Evolutionary conservation across 1,140 invertebrate genomes (phyloP), one percentile per base, ranked within the genome.

Genomic region (Leptinotarsa lineolata): DNA sequence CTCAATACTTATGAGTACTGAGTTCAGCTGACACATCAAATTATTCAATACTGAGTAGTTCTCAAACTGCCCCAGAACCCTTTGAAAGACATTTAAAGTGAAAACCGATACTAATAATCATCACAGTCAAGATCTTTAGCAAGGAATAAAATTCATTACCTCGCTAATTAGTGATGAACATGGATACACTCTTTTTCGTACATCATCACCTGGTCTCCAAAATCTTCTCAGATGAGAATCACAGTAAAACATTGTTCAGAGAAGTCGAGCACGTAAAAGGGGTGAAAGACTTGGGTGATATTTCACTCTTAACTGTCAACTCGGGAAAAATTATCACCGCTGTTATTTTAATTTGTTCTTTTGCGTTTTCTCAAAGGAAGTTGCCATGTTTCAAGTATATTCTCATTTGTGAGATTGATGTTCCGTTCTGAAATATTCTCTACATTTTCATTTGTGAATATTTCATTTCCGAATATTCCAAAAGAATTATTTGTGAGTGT

Each of bases 261-360:
- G n/a, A 54, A 54, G 48, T n/a, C 16, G 16, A 54, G 48, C 48
- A n/a, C 48, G 16, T 54, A 54, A 54, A 54, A 18, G n/a, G 48
- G 48, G 48, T 54, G 30, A n/a, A 54, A 54, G 48, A 54, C 15
- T 54, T 54, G 2, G 48, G 48, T 54, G n/a, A 54, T 54, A 54
- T 54, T 18, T 54, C 48, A 54, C 48, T 54, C 16, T 54, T 18
- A 54, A 54, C 48, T 54, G 48, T 54, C 48, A 54, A 54, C 48
- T 54, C 48, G 48, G 6, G 48, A 54, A 54, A 54, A 54, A 54
- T 54, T n/a, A 54, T 54, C 48, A 54, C 48, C 48, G 48, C 48
- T 54, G 48, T 54, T 54, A 54, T 54, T 54, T 54, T 54, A 54
- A 54, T 54, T 54, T 54, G 48, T 54, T 54, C 48, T 54, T 18